Base-by-base conservation (phyloP, 2,888 invertebrate genomes). In the Stenurella melanura region DNA sequence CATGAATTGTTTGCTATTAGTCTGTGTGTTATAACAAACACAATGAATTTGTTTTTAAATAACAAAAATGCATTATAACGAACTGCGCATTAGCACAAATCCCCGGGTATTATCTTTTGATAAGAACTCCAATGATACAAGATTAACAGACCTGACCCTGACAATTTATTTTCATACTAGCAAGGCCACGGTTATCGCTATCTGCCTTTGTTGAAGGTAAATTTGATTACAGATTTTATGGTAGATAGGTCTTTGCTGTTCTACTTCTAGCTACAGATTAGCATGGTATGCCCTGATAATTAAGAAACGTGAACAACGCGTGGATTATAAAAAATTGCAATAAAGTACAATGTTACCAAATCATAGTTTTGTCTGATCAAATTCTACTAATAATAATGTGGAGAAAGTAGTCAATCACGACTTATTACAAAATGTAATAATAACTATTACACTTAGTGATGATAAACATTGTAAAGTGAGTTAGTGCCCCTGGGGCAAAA, bases 81-180 rank as follows among this genome's bases (percentile, higher is more conserved):
- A 60, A 70, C 17, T 70, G 70, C 70, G 70, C 60, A 70, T 3
- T 70, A 38, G 15, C 6, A 18, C 26, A 5, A 50, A 50, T 60
- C 60, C 38, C 19, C 60, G 60, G 50, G 60, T 70, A 42, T 70
- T 60, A 70, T 70, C 60, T 15, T 12, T 70, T 42, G 70, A 70
- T 70, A 70, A 70, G 70, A 70, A 19, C 50, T 42, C 42, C 60
- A 60, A 73, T 71, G 73, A 78, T 78, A 77, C 79, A 76, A 75
- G 74, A 77, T 79, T 82, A 81, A 83, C 83, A 85, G 78, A 85
- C 88, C 88, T 89, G 88, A 89, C 88, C 89, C 87, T 89, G 88
- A 88, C 88, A 88, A 88, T 87, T 78, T 87, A 86, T 88, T 85
- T 85, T 87, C 85, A 82, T 82, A 81, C 78, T 77, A 63, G 80